Conservation (phyloP, 1,140 invertebrate species). For the Oppia nitens region DNA sequence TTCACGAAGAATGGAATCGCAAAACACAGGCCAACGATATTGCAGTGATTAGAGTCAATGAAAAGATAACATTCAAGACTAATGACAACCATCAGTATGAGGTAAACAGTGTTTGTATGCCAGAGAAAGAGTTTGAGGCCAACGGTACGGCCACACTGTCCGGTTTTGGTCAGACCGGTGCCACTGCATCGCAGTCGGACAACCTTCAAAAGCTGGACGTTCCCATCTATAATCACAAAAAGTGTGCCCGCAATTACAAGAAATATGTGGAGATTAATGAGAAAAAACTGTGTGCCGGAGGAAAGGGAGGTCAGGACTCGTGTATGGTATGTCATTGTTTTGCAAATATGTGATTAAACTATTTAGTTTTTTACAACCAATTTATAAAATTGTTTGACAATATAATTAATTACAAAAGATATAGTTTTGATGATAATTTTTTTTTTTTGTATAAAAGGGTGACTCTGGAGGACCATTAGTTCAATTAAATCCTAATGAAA, state of each 20-base stretch:
- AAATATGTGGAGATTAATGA: constrained; percentile 7
- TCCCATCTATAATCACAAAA: constrained; percentile 2
- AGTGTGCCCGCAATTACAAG: background rate
- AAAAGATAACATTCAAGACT: constrained; percentile 31
- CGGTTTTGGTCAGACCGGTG: constrained; percentile 11
- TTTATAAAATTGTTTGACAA: background rate
- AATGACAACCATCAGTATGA: background rate
- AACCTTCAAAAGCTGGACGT: background rate
- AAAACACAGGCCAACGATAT: constrained; percentile 42
- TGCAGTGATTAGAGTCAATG: constrained; percentile 40
- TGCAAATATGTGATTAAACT: background rate
- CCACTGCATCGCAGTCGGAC: background rate
- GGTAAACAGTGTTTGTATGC: constrained; percentile 7
- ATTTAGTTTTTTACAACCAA: background rate
- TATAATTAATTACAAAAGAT: background rate
- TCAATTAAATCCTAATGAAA: constrained; percentile 28
- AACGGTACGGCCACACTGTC: constrained; percentile 7
- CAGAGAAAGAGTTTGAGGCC: background rate
- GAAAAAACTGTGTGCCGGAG: constrained; percentile 15
- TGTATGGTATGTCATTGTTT: constrained; percentile 1
- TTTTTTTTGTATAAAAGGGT: constrained; percentile 33
- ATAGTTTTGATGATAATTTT: too few species aligned
- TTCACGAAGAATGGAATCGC: constrained; percentile 3
- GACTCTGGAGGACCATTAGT: constrained; percentile 53
- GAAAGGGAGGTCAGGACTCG: background rate